Conservation (phyloP, 2,113 vertebrate species). For the Orycteropus afer region DNA sequence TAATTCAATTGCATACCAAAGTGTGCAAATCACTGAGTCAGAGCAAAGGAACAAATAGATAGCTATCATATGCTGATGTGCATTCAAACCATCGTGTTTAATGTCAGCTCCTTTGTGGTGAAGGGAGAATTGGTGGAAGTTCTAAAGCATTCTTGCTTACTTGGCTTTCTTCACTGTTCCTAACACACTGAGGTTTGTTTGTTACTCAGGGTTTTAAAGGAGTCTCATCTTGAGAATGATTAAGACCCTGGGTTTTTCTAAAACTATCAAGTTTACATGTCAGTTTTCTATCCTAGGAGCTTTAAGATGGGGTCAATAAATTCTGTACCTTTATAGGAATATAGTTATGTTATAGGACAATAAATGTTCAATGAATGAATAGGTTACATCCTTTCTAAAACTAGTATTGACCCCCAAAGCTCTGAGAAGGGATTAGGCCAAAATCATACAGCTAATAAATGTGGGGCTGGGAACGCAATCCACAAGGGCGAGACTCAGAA, state of each 20-base stretch:
- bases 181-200: background rate
- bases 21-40: background rate
- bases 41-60: background rate
- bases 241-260: background rate
- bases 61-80: background rate
- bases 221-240: background rate
- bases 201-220: background rate
- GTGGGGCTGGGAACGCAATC: no score
- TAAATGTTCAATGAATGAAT: no score
- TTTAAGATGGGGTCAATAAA: no score
- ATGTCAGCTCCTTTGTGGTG: background rate
- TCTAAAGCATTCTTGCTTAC: background rate
- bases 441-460: background rate
- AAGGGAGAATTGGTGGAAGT: background rate
- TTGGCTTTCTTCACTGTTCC: background rate
- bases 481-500: background rate
- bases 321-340: no score
- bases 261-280: no score
- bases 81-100: background rate
- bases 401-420: no score
- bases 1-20: background rate
- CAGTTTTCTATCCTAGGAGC: no score
- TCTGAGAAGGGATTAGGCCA: background rate
- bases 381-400: no score
- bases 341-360: no score